phyloP scores from a whole-genome alignment of 2,113 vertebrate genomes.

The Syrmaticus mikado region DNA sequence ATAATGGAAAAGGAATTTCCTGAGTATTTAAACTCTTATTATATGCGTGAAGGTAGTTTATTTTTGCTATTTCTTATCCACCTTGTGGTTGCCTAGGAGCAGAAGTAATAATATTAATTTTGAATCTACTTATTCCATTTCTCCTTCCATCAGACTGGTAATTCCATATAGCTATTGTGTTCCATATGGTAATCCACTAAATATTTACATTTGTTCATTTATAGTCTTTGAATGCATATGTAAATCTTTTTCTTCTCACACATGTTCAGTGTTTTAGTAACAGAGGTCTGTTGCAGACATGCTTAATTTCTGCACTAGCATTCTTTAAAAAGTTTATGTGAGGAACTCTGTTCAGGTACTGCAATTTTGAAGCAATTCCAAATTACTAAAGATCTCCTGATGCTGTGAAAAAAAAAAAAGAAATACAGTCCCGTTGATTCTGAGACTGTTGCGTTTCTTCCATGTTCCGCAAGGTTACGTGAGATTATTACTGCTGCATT shows the following conservation, averaged over 20 bases:
- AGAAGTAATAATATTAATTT: conserved; percentile 1
- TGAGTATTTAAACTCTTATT: not conserved
- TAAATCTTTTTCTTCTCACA: not conserved
- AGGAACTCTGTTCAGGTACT: not conserved
- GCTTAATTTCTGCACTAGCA: not conserved
- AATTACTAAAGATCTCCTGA: not conserved
- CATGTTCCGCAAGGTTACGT: not conserved
- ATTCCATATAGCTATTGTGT: not conserved
- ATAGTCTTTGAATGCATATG: not conserved
- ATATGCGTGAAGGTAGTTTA: not conserved
- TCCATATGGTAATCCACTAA: not conserved
- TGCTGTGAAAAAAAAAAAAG: not conserved
- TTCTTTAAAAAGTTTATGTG: not conserved
- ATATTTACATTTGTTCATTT: conserved; percentile 19
- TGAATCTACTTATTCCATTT: not conserved
- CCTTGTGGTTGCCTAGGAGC: not conserved
- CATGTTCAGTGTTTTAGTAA: conserved; percentile 9
- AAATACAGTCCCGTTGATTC: not conserved
- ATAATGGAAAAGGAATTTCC: not conserved
- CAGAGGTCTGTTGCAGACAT: not conserved
- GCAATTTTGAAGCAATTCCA: not conserved
- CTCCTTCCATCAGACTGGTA: not conserved
- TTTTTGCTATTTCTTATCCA: not conserved
- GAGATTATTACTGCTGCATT: not conserved
- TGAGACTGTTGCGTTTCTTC: not conserved